Percentiles rank a stretch among this genome's conserved stretches.
Conservation (phyloP, 2,888 invertebrate genomes). For the Penaeus monodon region DNA sequence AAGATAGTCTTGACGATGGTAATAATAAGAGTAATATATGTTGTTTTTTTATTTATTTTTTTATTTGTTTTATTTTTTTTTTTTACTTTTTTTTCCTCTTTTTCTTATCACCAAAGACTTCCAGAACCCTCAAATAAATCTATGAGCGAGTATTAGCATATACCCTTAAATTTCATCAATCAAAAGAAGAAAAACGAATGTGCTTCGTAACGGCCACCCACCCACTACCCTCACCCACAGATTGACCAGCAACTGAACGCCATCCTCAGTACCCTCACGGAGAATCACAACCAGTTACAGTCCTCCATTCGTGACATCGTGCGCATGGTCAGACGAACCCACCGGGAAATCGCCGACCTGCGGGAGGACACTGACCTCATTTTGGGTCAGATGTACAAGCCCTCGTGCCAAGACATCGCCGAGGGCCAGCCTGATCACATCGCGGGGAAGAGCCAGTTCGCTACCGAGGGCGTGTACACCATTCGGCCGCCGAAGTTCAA, state of each 20-base stretch:
- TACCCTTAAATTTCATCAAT: too few species aligned
- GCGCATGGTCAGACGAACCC: slow-evolving; percentile 4
- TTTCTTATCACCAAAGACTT: too few species aligned
- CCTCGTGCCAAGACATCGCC: slow-evolving; percentile 33
- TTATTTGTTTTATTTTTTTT: too few species aligned
- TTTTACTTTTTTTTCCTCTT: too few species aligned
- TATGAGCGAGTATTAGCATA: too few species aligned
- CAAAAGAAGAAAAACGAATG: too few species aligned
- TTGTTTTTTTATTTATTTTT: too few species aligned
- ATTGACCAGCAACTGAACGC: background rate
- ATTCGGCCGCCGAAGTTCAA: slow-evolving; percentile 28
- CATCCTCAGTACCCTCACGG: slow-evolving; percentile 2
- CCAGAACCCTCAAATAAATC: too few species aligned
- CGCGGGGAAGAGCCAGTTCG: background rate
- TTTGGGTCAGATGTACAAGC: slow-evolving; percentile 33
- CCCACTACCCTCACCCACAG: background rate
- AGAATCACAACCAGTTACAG: slow-evolving; percentile 6
- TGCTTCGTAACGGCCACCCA: too few species aligned
- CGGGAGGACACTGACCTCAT: slow-evolving; percentile 37
- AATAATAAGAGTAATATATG: background rate
- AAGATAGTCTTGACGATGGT: background rate
- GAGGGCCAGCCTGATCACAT: slow-evolving; percentile 3
- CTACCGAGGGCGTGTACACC: slow-evolving; percentile 7
- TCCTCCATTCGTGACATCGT: background rate
- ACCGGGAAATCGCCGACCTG: slow-evolving; percentile 15